Evolutionary conservation across 1,140 invertebrate species (phyloP), one percentile per base, ranked within the genome.

Genomic region (Zophobas morio): DNA sequence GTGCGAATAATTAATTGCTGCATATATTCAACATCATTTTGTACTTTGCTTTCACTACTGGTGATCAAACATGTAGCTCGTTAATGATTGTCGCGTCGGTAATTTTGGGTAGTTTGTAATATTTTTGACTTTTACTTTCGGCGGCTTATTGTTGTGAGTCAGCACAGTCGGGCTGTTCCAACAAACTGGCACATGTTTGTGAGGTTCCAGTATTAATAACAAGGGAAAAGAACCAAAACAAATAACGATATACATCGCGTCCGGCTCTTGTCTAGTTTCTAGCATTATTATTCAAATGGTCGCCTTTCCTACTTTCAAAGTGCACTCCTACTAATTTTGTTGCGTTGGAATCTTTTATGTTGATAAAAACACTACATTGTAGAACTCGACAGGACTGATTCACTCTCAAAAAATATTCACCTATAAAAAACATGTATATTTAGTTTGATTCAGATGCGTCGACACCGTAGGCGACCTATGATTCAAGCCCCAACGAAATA

Each of bases 231-330:
- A 66, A 66, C 40, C 39, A 66, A 66, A 66, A 66, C 60, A 66
- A 66, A 66, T 66, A 66, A 39, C 1, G 60, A 66, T 66, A 72
- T 37, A 72, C 70, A 72, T 54, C 70, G 70, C 51, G 70, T 53
- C 70, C 70, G 46, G 70, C 51, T 72, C 70, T 72, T 72, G 42
- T 72, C 70, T 72, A 70, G 46, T 47, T 46, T 72, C 51, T 72
- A 70, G 5, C 8, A 51, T 34, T 49, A 56, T 56, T 74, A 74
- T 56, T 56, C 51, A 46, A 74, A 74, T 51, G 2, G 8, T 51
- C 6, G 37, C 54, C 35, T 34, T 57, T 57, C 34, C 34, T 33
- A 57, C 4, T 53, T 53, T 53, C 49, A 20, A 20, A 20, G 20
- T 20, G 20, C 20, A 20, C 20, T 20, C 20, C 20, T 20, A 20